Base-by-base conservation (phyloP, 2,797 vertebrate genomes). In the Malurus splendens region DNA sequence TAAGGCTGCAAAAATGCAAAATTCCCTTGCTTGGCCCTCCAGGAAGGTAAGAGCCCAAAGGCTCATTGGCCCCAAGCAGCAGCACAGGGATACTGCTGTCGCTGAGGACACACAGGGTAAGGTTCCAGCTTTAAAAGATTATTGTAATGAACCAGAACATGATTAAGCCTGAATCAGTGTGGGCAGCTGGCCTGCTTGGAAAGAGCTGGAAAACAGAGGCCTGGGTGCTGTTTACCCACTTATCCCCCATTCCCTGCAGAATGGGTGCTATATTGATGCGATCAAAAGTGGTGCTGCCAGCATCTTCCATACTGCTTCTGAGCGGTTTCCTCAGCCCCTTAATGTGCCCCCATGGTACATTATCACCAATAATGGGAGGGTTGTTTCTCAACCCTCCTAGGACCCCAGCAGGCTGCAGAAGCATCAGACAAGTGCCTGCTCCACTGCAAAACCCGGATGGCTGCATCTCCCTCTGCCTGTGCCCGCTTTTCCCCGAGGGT, bases 401-500 rank as follows among this genome's bases (percentile, higher is more conserved):
- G 66, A 36, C n/a, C 18, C 23, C 30, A 14, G 19, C 10, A 27
- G 33, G 47, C 56, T 61, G 44, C 48, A 72, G 39, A 41, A 32
- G 27, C 44, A 32, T 30, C 0, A 1, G 16, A 16, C 5, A 7
- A 61, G 55, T 5, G 5, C n/a, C 32, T 22, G 39, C 36, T 64
- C 39, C 1, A 0, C 15, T 22, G 48, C 12, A 20, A 33, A 75
- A 18, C 33, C 3, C 3, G 0, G 1, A 7, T 1, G 17, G 52
- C 64, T 3, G 7, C 55, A 4, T 4, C 9, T 19, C 20, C 42
- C 45, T 28, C 64, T 24, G 50, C 55, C n/a, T 0, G 0, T 32
- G 44, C 19, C 52, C 1, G 0, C 33, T n/a, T 18, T 19, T 52
- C 28, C 52, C 70, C 0, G 1, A 22, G 48, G 39, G 5, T 23